Base-by-base conservation (phyloP, 2,797 vertebrate genomes). In the Pseudotriccus pelzelni region DNA sequence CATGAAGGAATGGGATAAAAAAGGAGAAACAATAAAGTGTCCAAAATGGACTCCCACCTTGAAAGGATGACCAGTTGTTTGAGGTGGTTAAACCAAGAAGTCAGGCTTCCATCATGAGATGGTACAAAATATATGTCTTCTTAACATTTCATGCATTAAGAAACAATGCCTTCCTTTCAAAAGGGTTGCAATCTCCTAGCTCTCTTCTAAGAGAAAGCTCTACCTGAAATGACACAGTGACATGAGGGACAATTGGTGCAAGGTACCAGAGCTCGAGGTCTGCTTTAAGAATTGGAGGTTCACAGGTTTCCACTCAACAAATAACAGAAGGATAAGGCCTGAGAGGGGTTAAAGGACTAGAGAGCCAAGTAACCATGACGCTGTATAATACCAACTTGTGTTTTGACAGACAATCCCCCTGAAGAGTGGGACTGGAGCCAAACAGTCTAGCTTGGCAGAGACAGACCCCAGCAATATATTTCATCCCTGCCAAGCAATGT, bases 381-480 rank as follows among this genome's bases (percentile, higher is more conserved):
- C 76, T 6, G 10, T 75, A 96, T 93, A 97, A 95, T 96, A 81
- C 52, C 74, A 76, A 91, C 79, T 92, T 96, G 94, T 96, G 70
- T 93, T 96, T 84, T 90, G 91, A 94, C 92, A 96, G 95, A 96
- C 94, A 96, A 76, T 92, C 69, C 69, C 92, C 87, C 87, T 12
- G 3, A 95, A 95, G 63, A 93, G 63, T 86, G 91, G 94, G 94
- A 88, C 24, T 15, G 32, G 22, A 89, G 94, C 96, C 95, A 96
- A 93, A 41, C 55, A 94, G 94, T 92, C 94, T 94, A 81, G 73
- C 94, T 95, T 96, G 95, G 91, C 95, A 96, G 94, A 89, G 92
- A 92, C 95, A 96, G 92, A 95, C 89, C 91, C 89, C 52, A 87
- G 94, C 92, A 95, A 93, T 96, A 52, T 94, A 92, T 91, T 95